Evolutionary conservation across 1,140 invertebrate genomes (phyloP), one percentile per base, ranked within the genome.

Genomic region (Cecropterus lyciades): DNA sequence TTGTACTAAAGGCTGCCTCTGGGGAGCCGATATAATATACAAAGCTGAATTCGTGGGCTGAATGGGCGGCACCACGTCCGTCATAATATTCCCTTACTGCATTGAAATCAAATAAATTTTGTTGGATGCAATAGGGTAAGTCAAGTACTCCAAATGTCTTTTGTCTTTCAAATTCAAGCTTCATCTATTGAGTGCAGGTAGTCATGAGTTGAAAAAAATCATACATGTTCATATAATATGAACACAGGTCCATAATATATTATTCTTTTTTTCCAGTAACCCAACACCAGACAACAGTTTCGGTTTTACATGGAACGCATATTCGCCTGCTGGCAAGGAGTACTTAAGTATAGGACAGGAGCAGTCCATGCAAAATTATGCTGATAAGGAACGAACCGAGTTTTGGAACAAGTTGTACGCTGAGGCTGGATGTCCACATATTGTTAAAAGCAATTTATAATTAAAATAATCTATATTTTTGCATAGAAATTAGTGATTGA

Each of bases 391-490:
- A 3, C 51, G 73, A 2, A 55, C 79, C 3, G 76, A 80, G 10
- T 85, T 85, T 56, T 85, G 83, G 81, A 71, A 82, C 27, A 65
- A 73, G 16, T n/a, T 84, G n/a, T 85, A 84, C 33, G 63, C 51
- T 8, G 83, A 85, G 30, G 76, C 76, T 11, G 77, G 79, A 7
- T 10, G 77, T 10, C 70, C 77, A 0, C 59, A 67, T 53, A 69
- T 73, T 17, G 20, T 37, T 56, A 56, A 56, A 43, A 56, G 53
- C 15, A 43, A 45, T 45, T 13, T 56, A 16, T 56, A 24, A 24
- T 37, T 37, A 6, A 8, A 0, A 7, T 20, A 20, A 20, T 7
- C 27, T 8, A 5, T 30, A 30, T 30, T 20, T 30, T 30, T 30
- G 27, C 7, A 8, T 6, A 7, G 27, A 30, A 30, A 30, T 24